Evolutionary conservation across 2,888 invertebrate species (phyloP), one percentile per base, ranked within the genome.

Genomic region (Patella depressa): DNA sequence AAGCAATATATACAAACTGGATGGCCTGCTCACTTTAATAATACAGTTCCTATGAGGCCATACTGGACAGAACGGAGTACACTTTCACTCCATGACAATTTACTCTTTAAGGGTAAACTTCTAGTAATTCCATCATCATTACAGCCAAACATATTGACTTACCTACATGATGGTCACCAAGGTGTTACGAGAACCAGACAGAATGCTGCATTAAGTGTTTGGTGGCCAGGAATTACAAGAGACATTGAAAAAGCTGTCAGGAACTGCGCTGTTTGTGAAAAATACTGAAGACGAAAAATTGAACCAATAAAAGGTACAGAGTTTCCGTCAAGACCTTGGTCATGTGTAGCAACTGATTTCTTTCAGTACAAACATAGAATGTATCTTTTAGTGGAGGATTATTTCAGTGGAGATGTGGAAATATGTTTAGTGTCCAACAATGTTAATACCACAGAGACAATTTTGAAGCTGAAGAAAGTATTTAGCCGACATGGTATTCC

Each of bases 401-500:
- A 57, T 57, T 57, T 17, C 57, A 17, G 15, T 17, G 2, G 57
- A 57, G 57, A 57, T 9, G 5, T 57, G 14, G 57, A 57, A 57
- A 57, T 57, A 17, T 57, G 55, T 11, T 15, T 34, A 14, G 19
- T 55, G 17, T 17, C 57, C 17, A 57, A 57, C 15, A 57, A 4
- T 57, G 57, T 57, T 57, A 57, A 57, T 57, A 17, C 57, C 14
- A 14, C 17, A 3, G 17, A 14, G 17, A 57, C 57, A 7, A 72
- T n/a, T 29, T 19, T 69, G 19, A 15, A 72, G 53, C 71, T 59
- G 53, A 53, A 45, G 2, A 53, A 45, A 53, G 72, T 78, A 14
- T 57, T 17, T 72, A n/a, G 75, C 19, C 45, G 72, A 70, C 75
- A 75, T 75, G 78, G 78, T 45, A 53, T 75, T 34, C 78, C 78